Evolutionary conservation across 1,140 invertebrate genomes (phyloP).

Genomic region (Delia radicum): DNA sequence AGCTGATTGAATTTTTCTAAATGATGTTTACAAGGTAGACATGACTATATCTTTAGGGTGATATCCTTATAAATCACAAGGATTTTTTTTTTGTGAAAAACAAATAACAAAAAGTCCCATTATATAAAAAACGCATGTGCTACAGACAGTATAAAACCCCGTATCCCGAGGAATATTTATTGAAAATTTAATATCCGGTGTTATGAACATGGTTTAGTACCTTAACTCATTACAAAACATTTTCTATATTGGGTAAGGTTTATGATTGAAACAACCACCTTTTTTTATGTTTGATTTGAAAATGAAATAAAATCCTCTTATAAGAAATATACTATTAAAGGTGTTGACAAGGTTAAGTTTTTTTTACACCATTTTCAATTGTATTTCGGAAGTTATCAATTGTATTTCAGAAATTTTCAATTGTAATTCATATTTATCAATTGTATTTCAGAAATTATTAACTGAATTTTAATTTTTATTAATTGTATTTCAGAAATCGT

Average conservation of each 20-base stretch:
- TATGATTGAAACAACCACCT: background rate
- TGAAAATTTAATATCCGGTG: slow-evolving; percentile 11
- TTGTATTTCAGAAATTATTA: too few relatives aligned
- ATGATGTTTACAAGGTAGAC: background rate
- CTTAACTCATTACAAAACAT: background rate
- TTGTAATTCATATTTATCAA: too few relatives aligned
- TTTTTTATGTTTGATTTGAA: background rate
- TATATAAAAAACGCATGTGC: background rate
- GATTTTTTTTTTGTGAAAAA: slow-evolving; percentile 7
- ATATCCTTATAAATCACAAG: slow-evolving; percentile 2
- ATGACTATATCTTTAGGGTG: background rate
- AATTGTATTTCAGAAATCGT: too few relatives aligned
- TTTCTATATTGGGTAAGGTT: background rate
- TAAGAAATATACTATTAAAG: background rate
- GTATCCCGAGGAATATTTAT: background rate
- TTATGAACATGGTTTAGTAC: background rate
- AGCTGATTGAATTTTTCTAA: background rate
- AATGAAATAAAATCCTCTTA: background rate
- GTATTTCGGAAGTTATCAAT: too few relatives aligned
- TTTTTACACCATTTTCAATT: too few relatives aligned
- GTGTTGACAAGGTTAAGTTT: slow-evolving; percentile 14
- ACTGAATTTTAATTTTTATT: too few relatives aligned
- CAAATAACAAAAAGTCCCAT: background rate
- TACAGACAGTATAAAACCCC: background rate
- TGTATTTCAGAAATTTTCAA: too few relatives aligned